These are phyloP conservation scores for Troides oblongomaculatus DNA, from an alignment of 2,888 invertebrate genomes.

Conservation along the genomic window DNA sequence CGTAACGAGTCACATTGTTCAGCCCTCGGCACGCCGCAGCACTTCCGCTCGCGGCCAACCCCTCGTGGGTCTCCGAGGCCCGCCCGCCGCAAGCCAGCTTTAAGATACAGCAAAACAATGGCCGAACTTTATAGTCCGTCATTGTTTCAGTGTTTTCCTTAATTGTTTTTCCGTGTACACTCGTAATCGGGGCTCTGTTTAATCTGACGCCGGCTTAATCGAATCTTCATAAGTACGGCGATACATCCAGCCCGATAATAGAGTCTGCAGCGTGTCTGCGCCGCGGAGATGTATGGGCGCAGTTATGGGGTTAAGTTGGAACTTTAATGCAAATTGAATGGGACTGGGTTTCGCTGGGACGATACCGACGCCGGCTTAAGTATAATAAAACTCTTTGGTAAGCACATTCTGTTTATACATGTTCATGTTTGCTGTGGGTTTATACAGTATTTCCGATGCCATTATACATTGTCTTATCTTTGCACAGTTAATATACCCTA, in stretches of 20 bases:
- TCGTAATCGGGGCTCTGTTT: constrained; percentile 61
- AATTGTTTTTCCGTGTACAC: constrained; percentile 77
- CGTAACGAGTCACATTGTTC: constrained; percentile 58
- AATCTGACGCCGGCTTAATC: constrained; percentile 67
- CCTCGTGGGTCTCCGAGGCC: constrained; percentile 52
- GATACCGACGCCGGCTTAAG: constrained; percentile 18
- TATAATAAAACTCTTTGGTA: neutral
- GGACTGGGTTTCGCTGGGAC: constrained; percentile 30
- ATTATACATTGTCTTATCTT: no score
- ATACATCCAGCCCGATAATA: constrained; percentile 40
- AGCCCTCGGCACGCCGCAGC: constrained; percentile 62
- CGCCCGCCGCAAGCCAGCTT: constrained; percentile 61
- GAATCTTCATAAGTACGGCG: constrained; percentile 66
- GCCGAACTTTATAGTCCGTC: constrained; percentile 67
- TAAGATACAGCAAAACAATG: constrained; percentile 71
- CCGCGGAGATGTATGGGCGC: constrained; percentile 56
- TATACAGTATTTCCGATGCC: no score
- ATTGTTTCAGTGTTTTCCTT: constrained; percentile 72
- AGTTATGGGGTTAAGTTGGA: constrained; percentile 50
- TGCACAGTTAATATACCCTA: no score
- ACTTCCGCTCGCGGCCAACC: constrained; percentile 42
- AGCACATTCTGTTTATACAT: no score
- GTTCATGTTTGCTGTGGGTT: no score
- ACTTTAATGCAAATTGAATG: constrained; percentile 42
- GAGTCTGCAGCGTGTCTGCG: constrained; percentile 57